Evolutionary conservation across 1,140 invertebrate genomes (phyloP).

Genomic region (Aethina tumida): DNA sequence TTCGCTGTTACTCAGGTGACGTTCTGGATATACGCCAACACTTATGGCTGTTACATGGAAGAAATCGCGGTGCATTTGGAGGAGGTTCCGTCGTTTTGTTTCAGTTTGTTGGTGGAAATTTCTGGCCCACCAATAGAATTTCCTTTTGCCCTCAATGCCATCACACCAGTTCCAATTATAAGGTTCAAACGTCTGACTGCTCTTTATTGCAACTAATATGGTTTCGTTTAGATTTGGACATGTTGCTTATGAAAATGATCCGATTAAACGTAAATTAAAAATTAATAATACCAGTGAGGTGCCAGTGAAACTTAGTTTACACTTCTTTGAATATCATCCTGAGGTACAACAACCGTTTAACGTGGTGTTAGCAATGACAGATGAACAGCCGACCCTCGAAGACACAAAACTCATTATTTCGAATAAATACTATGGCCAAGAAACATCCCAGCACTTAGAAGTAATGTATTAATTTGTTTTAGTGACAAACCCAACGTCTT

Average conservation of each 20-base stretch:
- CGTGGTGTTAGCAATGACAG: slow-evolving; percentile 17
- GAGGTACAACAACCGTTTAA: slow-evolving; percentile 10
- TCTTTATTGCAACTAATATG: slow-evolving; percentile 6
- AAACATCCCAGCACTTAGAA: too few species aligned
- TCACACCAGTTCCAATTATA: slow-evolving; percentile 20
- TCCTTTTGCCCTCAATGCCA: slow-evolving; percentile 26
- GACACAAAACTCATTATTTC: slow-evolving; percentile 3
- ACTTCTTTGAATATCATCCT: slow-evolving; percentile 11
- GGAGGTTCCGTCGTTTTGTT: slow-evolving; percentile 27
- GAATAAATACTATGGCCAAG: slow-evolving; percentile 8
- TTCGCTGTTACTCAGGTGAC: slow-evolving; percentile 22
- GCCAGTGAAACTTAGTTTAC: slow-evolving; percentile 21
- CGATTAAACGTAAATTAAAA: slow-evolving; percentile 14
- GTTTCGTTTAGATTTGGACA: slow-evolving; percentile 21
- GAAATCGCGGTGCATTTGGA: slow-evolving; percentile 34
- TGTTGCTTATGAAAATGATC: slow-evolving; percentile 14
- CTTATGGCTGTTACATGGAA: slow-evolving; percentile 37
- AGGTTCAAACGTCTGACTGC: slow-evolving; percentile 18
- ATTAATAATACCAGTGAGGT: slow-evolving; percentile 19
- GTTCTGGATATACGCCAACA: slow-evolving; percentile 34
- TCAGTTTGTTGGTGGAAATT: slow-evolving; percentile 33
- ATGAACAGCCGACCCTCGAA: slow-evolving; percentile 1
- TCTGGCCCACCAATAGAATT: slow-evolving; percentile 31
- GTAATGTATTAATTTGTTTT: too few species aligned
- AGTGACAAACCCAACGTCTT: too few species aligned